Percentiles rank a stretch among this genome's conserved stretches.
phyloP scores from a whole-genome alignment of 2,888 invertebrate genomes.

The Pecten maximus region DNA sequence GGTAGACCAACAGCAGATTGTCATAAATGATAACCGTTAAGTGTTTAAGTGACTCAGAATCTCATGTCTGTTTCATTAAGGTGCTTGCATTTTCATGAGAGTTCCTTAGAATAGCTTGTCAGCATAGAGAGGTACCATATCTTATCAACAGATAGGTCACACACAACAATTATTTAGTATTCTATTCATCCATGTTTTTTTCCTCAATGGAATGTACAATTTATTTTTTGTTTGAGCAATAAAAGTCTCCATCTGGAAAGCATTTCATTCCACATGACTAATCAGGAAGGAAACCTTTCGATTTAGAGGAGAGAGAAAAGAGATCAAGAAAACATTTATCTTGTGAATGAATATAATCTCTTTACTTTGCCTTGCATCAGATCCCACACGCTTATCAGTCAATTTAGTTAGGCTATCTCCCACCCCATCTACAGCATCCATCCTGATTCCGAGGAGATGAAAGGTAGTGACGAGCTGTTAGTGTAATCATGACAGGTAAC shows the following conservation, averaged over 20 bases:
- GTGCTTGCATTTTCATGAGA: neutral
- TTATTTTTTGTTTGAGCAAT: neutral
- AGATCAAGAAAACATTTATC: neutral
- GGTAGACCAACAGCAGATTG: neutral
- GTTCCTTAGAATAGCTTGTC: neutral
- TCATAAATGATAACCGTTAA: neutral
- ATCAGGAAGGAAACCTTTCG: neutral
- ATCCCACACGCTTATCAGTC: neutral
- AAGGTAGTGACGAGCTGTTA: neutral
- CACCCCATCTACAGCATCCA: neutral
- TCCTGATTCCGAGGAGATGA: neutral
- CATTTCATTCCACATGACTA: neutral
- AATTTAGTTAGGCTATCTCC: neutral
- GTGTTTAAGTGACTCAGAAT: neutral
- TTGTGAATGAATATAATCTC: conserved; percentile 22
- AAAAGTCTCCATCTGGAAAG: conserved; percentile 19
- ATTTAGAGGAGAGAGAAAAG: neutral
- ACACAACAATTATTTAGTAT: neutral
- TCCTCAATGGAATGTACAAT: neutral
- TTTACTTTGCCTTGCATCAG: neutral
- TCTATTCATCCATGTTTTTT: neutral
- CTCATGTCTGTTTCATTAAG: neutral
- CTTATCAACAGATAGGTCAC: neutral
- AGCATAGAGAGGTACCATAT: neutral
- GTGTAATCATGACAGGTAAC: neutral